A percentile compares a stretch with the other conserved stretches of the same genome.
These are phyloP conservation scores for Oncorhynchus kisutch DNA, from an alignment of 2,113 vertebrate species.

Conservation along the genomic window DNA sequence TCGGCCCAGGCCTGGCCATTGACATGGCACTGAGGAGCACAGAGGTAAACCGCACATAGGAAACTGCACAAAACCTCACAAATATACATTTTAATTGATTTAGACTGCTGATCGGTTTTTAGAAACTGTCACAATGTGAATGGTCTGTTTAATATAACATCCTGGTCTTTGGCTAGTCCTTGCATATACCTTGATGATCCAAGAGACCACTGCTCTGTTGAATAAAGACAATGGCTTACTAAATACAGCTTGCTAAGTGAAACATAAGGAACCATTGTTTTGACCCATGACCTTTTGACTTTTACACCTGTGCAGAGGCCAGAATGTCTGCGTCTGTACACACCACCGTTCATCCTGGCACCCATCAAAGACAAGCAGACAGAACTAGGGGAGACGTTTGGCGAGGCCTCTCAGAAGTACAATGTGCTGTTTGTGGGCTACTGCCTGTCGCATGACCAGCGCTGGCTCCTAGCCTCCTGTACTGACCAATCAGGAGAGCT, in stretches of 20 bases:
- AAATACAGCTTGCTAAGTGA: not conserved
- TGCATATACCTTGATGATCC: too few relatives aligned
- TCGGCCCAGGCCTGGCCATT: conserved; percentile 94
- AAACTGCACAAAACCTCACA: conserved; percentile 51
- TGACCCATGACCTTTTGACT: not conserved
- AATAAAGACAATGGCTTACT: too few relatives aligned
- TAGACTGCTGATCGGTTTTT: too few relatives aligned
- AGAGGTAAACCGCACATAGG: conserved; percentile 83
- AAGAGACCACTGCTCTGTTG: too few relatives aligned
- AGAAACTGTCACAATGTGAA: too few relatives aligned
- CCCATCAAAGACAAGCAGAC: conserved; percentile 98
- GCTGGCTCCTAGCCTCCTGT: conserved; percentile 94
- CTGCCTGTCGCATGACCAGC: conserved; percentile 96
- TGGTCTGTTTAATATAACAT: too few relatives aligned
- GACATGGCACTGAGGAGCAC: conserved; percentile 93
- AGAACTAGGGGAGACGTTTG: conserved; percentile 94
- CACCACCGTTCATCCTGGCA: conserved; percentile 94
- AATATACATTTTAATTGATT: too few relatives aligned
- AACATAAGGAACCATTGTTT: not conserved
- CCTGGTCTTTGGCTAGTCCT: too few relatives aligned
- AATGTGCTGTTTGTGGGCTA: conserved; percentile 97
- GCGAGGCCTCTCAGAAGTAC: conserved; percentile 95
- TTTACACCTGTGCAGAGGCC: conserved; percentile 77
- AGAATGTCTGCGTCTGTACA: conserved; percentile 91
- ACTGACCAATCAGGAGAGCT: conserved; percentile 95